Evolutionary conservation across 2,797 vertebrate species (phyloP), one percentile per base, ranked within the genome.

Genomic region (Poecilia gillii): DNA sequence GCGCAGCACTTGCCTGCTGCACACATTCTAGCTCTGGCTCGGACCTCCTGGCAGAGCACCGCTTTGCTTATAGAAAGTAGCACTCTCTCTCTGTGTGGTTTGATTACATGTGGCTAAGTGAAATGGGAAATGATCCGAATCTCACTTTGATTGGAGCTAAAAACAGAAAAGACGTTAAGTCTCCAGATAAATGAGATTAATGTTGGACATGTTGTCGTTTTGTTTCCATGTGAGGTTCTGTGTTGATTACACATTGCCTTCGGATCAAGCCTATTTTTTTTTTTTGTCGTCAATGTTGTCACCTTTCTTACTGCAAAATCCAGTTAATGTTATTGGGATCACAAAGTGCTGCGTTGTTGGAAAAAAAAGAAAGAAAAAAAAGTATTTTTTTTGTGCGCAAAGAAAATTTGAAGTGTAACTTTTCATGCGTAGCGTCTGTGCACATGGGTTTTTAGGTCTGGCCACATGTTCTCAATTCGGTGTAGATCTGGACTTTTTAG

Each of bases 1-100:
- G 73, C 73, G 6, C 39, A 25, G 74, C 80, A 73, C 72, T 88
- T 81, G 84, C 76, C 83, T 73, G 75, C 84, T 43, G 72, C 74
- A 13, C 82, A 14, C 71, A 75, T 79, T 43, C 83, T 33, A 81
- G 87, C 90, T 89, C 82, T 39, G 80, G 87, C 84, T 72, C 7
- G 64, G 83, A 77, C 82, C 79, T 7, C 66, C 80, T 85, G 84
- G 89, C 81, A 81, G 75, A 87, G 77, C 16, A 43, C 3, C 45
- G 25, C 71, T 74, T 20, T 2, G 23, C 79, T 55, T 84, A 82
- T 41, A 59, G 23, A 76, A 87, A 64, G 53, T 84, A 66, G 77
- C 74, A 81, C 80, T 70, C 31, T 13, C 33, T 18, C 28, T 78
- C 23, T 8, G 7, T 41, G 39, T 53, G 53, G 16, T 80, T 45